Conservation (phyloP, 2,888 invertebrate genomes). For the Cephonodes hylas region DNA sequence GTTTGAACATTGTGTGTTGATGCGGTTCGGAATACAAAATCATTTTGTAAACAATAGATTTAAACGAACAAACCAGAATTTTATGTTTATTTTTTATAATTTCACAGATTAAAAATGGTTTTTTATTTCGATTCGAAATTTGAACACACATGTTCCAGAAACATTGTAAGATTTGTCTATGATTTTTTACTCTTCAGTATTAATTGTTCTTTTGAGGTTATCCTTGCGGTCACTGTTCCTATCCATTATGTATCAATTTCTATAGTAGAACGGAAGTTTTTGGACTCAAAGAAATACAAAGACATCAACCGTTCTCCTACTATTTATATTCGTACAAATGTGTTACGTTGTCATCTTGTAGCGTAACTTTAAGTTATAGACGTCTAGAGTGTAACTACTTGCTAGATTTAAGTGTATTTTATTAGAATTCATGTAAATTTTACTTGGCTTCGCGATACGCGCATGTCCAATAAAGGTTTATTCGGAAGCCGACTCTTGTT, state of each 20-base stretch:
- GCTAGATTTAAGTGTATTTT: constrained; percentile 51
- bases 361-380: constrained; percentile 19
- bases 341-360: constrained; percentile 68
- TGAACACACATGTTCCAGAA: background rate
- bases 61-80: background rate
- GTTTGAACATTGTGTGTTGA: background rate
- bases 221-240: constrained; percentile 47
- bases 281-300: background rate
- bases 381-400: constrained; percentile 28
- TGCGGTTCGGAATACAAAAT: background rate
- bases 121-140: background rate
- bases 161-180: background rate
- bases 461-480: constrained; percentile 78
- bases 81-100: background rate
- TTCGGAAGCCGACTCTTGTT: constrained; percentile 67
- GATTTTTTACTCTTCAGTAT: background rate
- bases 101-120: background rate
- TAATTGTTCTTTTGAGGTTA: background rate
- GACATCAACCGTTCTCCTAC: background rate
- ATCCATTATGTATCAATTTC: constrained; percentile 24
- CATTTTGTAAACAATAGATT: background rate
- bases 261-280: background rate
- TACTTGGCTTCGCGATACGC: constrained; percentile 55
- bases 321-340: constrained; percentile 53
- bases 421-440: constrained; percentile 72